Evolutionary conservation across 1,140 invertebrate species (phyloP), one percentile per base, ranked within the genome.

Genomic region (Aradophagus sp.): DNA sequence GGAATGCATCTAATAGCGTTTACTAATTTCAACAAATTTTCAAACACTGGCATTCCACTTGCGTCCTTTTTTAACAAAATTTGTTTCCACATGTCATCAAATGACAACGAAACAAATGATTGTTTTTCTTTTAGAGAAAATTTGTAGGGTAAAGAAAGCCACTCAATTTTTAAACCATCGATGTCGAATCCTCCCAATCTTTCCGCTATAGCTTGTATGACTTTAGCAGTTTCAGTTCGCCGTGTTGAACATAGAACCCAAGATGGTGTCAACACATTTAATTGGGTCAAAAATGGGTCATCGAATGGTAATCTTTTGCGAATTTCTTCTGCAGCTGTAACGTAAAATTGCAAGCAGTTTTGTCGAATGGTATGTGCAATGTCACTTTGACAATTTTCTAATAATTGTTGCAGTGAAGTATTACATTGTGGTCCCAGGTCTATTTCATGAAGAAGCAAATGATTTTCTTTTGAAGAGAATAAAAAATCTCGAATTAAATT

Each of bases 321-420:
- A 31, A 70, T 63, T 1, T n/a, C 42, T 6, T 62, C 35, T 7
- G 50, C 50, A 13, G 67, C 38, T 10, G 11, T 12, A 11, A 70
- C 23, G 20, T 70, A 70, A 63, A 70, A 70, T 7, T 55, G 4
- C 0, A 70, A 7, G 14, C 50, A 63, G 2, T 39, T 34, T 36
- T 44, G 7, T 3, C 13, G 29, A 41, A 55, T 15, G 0, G 5
- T 13, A 1, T 39, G 2, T 14, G 52, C 31, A 11, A 23, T 23
- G 3, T 36, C 41, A 12, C 2, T 1, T 5, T 56, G 1, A 36
- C 38, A 29, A 2, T 35, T 10, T 16, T 31, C 5, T 0, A 20
- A 5, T 27, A 58, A 61, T 11, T 44, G 5, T 6, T 27, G 0
- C 1, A 63, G 36, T 0, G 47, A 5, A 5, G 3, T 16, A 16